These are phyloP conservation scores for Fopius arisanus DNA, from an alignment of 1,140 invertebrate genomes.

Conservation along the genomic window DNA sequence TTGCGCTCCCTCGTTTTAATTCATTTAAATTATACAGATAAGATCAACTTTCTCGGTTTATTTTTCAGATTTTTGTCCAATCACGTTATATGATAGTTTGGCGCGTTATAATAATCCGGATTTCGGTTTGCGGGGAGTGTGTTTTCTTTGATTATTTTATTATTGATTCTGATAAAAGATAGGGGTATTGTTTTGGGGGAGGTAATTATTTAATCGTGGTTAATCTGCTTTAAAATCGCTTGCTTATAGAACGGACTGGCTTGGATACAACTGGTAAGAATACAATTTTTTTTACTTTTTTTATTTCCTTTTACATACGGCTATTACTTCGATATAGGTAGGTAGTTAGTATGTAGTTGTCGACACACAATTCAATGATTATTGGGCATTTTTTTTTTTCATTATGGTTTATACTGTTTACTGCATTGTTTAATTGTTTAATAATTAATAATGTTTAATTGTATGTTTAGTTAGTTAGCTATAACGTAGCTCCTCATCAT, in stretches of 20 bases:
- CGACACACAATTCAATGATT: constrained; percentile 67
- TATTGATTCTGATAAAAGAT: constrained; percentile 10
- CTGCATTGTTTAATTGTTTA: constrained; percentile 64
- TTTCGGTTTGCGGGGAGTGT: neutral
- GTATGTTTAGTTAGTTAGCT: constrained; percentile 65
- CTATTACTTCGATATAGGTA: constrained; percentile 68
- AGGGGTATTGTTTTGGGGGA: constrained; percentile 23
- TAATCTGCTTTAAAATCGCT: constrained; percentile 57
- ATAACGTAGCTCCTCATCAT: constrained; percentile 62
- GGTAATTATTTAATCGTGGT: constrained; percentile 36
- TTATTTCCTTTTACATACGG: constrained; percentile 64
- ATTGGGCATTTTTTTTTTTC: constrained; percentile 53
- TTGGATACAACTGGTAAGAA: constrained; percentile 65
- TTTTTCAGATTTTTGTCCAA: constrained; percentile 6
- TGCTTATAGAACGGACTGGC: constrained; percentile 65
- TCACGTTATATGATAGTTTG: neutral
- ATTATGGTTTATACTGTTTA: constrained; percentile 66
- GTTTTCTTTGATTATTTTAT: neutral
- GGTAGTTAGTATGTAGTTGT: constrained; percentile 67
- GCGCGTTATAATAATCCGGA: neutral
- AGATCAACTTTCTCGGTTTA: no score
- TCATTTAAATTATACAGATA: neutral
- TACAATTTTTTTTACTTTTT: constrained; percentile 59
- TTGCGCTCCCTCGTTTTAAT: neutral
- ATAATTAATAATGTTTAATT: constrained; percentile 67